phyloP scores from a whole-genome alignment of 2,113 vertebrate genomes.

The Syngnathus typhle region DNA sequence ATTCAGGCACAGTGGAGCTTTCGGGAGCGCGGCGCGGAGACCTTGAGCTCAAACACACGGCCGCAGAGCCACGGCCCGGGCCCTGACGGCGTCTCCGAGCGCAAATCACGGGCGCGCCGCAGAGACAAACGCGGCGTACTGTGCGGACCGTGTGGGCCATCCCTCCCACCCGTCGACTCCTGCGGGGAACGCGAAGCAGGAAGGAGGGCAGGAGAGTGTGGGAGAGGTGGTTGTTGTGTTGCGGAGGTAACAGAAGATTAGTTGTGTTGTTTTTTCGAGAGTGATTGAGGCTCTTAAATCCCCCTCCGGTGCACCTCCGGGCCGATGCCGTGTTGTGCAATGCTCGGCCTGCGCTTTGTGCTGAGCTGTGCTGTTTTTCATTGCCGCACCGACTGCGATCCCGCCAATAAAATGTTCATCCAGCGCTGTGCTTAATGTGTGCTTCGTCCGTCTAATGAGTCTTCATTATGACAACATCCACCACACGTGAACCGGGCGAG shows the following conservation, averaged over 20 bases:
- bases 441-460: slow-evolving; percentile 2
- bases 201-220: slow-evolving; percentile 61
- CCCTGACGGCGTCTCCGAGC: slow-evolving; percentile 64
- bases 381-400: background rate
- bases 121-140: slow-evolving; percentile 47
- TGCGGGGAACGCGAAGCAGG: slow-evolving; percentile 49
- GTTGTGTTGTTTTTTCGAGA: slow-evolving; percentile 47
- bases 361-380: slow-evolving; percentile 15
- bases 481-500: background rate
- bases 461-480: background rate
- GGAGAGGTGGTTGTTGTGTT: slow-evolving; percentile 43
- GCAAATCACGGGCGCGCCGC: slow-evolving; percentile 52
- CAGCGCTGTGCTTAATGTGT: background rate
- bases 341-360: slow-evolving; percentile 15
- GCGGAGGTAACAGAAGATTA: slow-evolving; percentile 51
- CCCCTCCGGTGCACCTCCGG: slow-evolving; percentile 44
- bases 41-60: slow-evolving; percentile 73
- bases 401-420: slow-evolving; percentile 13
- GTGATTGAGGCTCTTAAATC: slow-evolving; percentile 60
- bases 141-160: slow-evolving; percentile 13
- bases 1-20: slow-evolving; percentile 76
- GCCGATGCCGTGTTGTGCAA: slow-evolving; percentile 28
- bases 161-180: slow-evolving; percentile 13
- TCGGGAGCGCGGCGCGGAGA: slow-evolving; percentile 74
- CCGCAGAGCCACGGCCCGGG: slow-evolving; percentile 59